A percentile compares a stretch with the other conserved stretches of the same genome.
Conservation (phyloP, 2,113 vertebrate species). For the Glaucidium brasilianum region DNA sequence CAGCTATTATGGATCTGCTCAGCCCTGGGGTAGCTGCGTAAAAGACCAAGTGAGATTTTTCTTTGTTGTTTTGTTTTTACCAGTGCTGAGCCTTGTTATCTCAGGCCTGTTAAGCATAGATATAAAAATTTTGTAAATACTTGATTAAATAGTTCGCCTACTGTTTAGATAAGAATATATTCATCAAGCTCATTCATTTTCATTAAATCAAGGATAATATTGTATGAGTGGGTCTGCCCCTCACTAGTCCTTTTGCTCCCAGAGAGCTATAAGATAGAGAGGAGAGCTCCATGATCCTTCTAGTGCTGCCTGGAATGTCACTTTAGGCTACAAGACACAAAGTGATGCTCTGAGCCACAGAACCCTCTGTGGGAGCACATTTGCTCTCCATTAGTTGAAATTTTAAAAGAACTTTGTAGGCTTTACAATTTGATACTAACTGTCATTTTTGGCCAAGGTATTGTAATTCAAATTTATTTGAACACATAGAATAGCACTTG, state of each 20-base stretch:
- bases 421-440: neutral
- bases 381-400: neutral
- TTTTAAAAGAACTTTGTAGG: neutral
- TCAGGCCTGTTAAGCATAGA: neutral
- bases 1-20: neutral
- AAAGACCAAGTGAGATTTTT: neutral
- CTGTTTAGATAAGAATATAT: neutral
- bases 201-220: neutral
- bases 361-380: neutral
- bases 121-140: neutral
- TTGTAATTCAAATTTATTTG: neutral
- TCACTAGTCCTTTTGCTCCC: neutral
- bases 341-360: neutral
- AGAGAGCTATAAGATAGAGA: neutral
- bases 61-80: neutral
- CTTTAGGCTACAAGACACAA: neutral
- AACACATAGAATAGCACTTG: neutral
- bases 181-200: neutral
- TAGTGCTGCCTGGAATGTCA: neutral
- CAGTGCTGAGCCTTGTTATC: neutral
- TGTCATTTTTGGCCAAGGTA: neutral
- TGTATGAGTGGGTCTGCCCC: neutral
- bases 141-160: neutral
- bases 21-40: neutral
- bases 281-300: neutral